Conservation (phyloP, 2,888 invertebrate genomes). For the Mesorhabditis sp. region DNA sequence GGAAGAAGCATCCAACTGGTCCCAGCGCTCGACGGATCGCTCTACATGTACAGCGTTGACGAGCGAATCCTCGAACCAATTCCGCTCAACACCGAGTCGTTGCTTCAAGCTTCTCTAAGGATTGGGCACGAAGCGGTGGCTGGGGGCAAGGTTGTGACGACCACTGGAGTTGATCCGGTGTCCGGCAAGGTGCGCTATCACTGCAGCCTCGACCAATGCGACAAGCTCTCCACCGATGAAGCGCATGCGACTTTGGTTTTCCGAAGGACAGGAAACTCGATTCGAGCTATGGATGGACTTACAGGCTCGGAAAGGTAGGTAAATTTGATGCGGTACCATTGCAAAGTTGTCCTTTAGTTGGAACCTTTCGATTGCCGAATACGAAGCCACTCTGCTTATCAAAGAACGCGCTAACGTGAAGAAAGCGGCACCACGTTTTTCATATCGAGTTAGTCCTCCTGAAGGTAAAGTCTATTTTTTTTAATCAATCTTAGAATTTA, state of each 20-base stretch:
- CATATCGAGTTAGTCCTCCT: slow-evolving; percentile 5
- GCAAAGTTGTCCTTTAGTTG: slow-evolving; percentile 22
- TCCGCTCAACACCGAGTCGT: slow-evolving; percentile 79
- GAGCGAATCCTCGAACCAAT: slow-evolving; percentile 71
- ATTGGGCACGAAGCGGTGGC: slow-evolving; percentile 67
- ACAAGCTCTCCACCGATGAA: slow-evolving; percentile 13
- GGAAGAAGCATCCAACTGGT: slow-evolving; percentile 69
- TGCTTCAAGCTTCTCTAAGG: slow-evolving; percentile 69
- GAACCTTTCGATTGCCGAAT: slow-evolving; percentile 42
- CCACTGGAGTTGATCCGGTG: slow-evolving; percentile 77
- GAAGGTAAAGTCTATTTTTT: slow-evolving; percentile 5
- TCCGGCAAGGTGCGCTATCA: slow-evolving; percentile 65
- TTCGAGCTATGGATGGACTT: slow-evolving; percentile 82
- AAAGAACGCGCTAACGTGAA: neutral
- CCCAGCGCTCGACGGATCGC: slow-evolving; percentile 83
- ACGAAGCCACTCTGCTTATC: slow-evolving; percentile 24
- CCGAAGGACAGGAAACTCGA: slow-evolving; percentile 78
- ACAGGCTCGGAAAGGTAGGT: slow-evolving; percentile 76
- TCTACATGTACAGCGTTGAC: slow-evolving; percentile 69
- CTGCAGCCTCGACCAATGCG: slow-evolving; percentile 34
- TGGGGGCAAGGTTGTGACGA: slow-evolving; percentile 79
- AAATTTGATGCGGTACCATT: neutral
- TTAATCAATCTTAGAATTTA: neutral
- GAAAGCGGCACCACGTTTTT: neutral
- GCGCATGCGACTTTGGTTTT: slow-evolving; percentile 69